Evolutionary conservation across 1,140 invertebrate genomes (phyloP).

Genomic region (Oryctes rhinoceros): DNA sequence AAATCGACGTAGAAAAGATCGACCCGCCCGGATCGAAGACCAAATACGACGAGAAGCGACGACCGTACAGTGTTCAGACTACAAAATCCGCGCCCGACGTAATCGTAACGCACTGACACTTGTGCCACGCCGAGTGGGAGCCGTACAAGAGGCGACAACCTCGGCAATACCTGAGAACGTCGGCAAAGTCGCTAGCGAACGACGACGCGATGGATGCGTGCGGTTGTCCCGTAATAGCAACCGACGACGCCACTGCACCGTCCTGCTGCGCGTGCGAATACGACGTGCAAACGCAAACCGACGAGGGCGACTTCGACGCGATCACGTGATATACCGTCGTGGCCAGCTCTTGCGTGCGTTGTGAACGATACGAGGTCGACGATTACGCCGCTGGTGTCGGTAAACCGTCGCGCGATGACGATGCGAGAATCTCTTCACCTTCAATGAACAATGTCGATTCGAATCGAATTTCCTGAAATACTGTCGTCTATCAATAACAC

Average conservation of each 20-base stretch:
- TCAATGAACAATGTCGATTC: background rate
- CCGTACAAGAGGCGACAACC: slow-evolving; percentile 67
- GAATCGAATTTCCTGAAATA: slow-evolving; percentile 1
- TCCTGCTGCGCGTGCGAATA: background rate
- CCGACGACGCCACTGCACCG: background rate
- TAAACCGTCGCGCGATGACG: background rate
- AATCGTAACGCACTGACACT: slow-evolving; percentile 82
- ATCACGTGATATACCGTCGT: slow-evolving; percentile 13
- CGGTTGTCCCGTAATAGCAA: background rate
- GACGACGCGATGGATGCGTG: slow-evolving; percentile 11
- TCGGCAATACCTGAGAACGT: slow-evolving; percentile 59
- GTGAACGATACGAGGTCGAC: background rate
- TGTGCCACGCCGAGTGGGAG: slow-evolving; percentile 65
- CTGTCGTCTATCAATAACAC: background rate
- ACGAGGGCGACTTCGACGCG: background rate
- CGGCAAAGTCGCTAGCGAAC: slow-evolving; percentile 47
- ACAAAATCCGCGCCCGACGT: slow-evolving; percentile 88
- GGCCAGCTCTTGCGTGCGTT: background rate
- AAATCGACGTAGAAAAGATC: slow-evolving; percentile 69
- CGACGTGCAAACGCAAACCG: slow-evolving; percentile 14
- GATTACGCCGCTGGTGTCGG: background rate
- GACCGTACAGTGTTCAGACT: slow-evolving; percentile 78
- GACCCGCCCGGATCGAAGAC: background rate
- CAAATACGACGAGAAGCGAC: slow-evolving; percentile 44
- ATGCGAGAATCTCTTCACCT: background rate